These are phyloP conservation scores for Volucella inflata DNA, from an alignment of 2,888 invertebrate genomes.

Conservation along the genomic window DNA sequence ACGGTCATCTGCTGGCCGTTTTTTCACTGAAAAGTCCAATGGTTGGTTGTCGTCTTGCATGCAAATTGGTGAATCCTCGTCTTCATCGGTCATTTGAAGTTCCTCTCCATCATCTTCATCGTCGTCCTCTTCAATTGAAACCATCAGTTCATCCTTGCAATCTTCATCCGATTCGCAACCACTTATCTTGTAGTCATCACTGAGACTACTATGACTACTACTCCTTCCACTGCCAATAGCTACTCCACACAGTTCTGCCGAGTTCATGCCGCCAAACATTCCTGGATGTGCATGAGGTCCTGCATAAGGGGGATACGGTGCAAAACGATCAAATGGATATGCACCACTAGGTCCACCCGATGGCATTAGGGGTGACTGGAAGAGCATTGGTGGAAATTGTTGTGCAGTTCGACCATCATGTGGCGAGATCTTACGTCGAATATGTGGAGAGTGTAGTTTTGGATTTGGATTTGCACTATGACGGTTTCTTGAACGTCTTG, in stretches of 20 bases:
- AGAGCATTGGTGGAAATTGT: constrained; percentile 86
- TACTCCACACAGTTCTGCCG: constrained; percentile 42
- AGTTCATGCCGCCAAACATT: constrained; percentile 45
- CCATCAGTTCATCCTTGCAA: constrained; percentile 66
- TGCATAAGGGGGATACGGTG: constrained; percentile 54
- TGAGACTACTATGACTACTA: constrained; percentile 80
- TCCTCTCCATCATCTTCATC: constrained; percentile 77
- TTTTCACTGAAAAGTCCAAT: constrained; percentile 82
- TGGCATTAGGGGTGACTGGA: constrained; percentile 85
- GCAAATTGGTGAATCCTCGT: constrained; percentile 61
- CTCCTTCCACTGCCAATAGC: constrained; percentile 59
- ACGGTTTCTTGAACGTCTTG: constrained; percentile 95
- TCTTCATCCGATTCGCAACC: constrained; percentile 77
- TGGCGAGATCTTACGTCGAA: constrained; percentile 95
- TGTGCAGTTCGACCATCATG: constrained; percentile 96
- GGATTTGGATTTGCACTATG: constrained; percentile 99
- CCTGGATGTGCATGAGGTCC: constrained; percentile 43
- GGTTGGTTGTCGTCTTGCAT: constrained; percentile 80
- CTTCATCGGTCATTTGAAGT: constrained; percentile 73
- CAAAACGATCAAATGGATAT: constrained; percentile 85
- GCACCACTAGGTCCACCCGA: constrained; percentile 86
- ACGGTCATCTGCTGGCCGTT: constrained; percentile 76
- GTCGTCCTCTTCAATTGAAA: constrained; percentile 74
- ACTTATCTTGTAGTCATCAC: constrained; percentile 78
- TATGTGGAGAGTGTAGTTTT: constrained; percentile 97